Base-by-base conservation (phyloP, 2,113 vertebrate species). In the Onychostruthus taczanowskii region DNA sequence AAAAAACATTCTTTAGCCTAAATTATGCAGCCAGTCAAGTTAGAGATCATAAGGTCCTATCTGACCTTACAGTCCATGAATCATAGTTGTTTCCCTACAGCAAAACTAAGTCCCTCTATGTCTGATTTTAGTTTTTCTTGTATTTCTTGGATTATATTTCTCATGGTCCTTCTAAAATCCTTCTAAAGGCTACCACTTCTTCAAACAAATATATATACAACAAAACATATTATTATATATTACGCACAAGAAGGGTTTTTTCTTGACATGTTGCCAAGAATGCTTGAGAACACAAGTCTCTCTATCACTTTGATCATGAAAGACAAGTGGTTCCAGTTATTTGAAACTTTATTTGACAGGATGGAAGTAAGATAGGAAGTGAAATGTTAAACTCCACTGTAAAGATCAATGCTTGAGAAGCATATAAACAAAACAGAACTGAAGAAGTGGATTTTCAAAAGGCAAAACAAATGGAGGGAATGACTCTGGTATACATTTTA, bases 251-350 rank as follows among this genome's bases (percentile, higher is more conserved):
- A 90, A 91, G 68, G 35, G 37, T 27, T 76, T 84, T 44, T 44
- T 93, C 46, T 47, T 95, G 89, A 68, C 72, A 69, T n/a, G 18
- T 22, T 88, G 95, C 94, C 92, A 92, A 94, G 82, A 97, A 94
- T 95, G 87, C 94, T 56, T 89, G 80, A 94, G 92, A 96, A 95
- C 78, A 81, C 85, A 94, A 93, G 95, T 64, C 85, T 93, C 72
- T 91, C 58, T 82, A 67, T 81, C 39, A 79, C 97, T 98, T 97
- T 98, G 97, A 98, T 98, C 94, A 84, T 66, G 69, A 81, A 87
- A 96, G 96, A 93, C 86, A 96, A 97, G 97, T 88, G 68, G 74
- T 69, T 94, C 62, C 94, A 95, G 92, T 96, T 96, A 96, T 89
- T 76, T 94, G 96, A 97, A 97, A 96, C 74, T 91, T 47, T 80